phyloP scores from a whole-genome alignment of 1,140 invertebrate genomes.

The Alviniconcha marisindica region DNA sequence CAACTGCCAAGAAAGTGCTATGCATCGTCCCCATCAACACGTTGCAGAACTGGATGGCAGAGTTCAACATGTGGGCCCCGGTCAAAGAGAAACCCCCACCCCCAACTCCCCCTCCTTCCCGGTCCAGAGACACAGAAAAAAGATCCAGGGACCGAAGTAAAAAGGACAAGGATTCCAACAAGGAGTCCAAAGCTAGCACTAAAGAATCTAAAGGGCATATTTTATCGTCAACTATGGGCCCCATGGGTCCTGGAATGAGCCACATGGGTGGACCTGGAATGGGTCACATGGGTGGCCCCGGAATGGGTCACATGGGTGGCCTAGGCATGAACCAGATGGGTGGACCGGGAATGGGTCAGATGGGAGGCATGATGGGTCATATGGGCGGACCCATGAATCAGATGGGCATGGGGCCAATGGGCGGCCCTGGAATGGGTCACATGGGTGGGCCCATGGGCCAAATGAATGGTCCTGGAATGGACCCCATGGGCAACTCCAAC shows the following conservation, averaged over 20 bases:
- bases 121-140: slow-evolving; percentile 6
- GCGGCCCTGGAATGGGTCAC: not conserved
- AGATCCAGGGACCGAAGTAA: slow-evolving; percentile 1
- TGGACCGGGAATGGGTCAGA: slow-evolving; percentile 28
- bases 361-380: slow-evolving; percentile 32
- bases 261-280: slow-evolving; percentile 31
- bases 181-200: not conserved
- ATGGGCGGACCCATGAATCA: slow-evolving; percentile 19
- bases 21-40: slow-evolving; percentile 99
- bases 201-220: not conserved
- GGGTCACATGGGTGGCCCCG: slow-evolving; percentile 31
- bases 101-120: slow-evolving; percentile 23
- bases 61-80: slow-evolving; percentile 98
- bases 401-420: slow-evolving; percentile 6
- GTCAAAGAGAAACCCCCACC: slow-evolving; percentile 40
- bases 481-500: not conserved
- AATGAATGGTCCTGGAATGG: slow-evolving; percentile 18
- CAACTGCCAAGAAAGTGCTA: slow-evolving; percentile 90
- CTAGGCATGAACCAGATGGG: not conserved
- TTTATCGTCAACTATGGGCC: slow-evolving; percentile 9
- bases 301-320: slow-evolving; percentile 2
- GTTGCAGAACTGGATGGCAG: slow-evolving; percentile 97
- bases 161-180: slow-evolving; percentile 20
- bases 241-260: slow-evolving; percentile 23
- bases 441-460: slow-evolving; percentile 31